Base-by-base conservation (phyloP, 1,140 invertebrate genomes). In the Heliconius nattereri region DNA sequence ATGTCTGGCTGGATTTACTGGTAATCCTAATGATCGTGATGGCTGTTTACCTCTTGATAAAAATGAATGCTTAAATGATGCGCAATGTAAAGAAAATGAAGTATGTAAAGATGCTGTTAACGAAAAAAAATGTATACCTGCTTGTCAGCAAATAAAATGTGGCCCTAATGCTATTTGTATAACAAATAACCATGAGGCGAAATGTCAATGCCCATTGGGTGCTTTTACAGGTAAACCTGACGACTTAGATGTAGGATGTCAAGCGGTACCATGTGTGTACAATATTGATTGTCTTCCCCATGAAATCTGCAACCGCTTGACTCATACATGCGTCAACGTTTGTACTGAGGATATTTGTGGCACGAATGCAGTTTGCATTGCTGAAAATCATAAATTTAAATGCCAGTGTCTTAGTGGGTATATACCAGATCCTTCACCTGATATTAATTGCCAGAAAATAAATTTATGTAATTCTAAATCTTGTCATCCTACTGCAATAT, bases 331-430 rank as follows among this genome's bases (percentile, higher is more conserved):
- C 84, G 96, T 96, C 80, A 96, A 98, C 89, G 97, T 97, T 20
- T 98, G 98, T 88, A 96, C 96, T 79, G 96, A 97, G 88, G 96
- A 97, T 84, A 96, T 97, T 9, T 99, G 98, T 87, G 98, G 98
- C 2, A 96, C 96, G 37, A 98, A 98, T 93, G 97, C 98, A 13
- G 97, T 98, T 66, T 99, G 98, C 89, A 96, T 98, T 81, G 96
- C 97, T 16, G 97, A 98, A 89, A 96, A 97, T 87, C 98, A 98
- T 87, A 96, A 96, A 85, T 96, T 96, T 3, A 96, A 96, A 3
- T 99, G 98, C 86, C 97, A 97, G 86, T 99, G 98, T 90, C 97
- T 97, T 32, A 96, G 97, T 23, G 98, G 98, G 2, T 98, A 96
- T 86, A 95, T 95, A 86, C 96, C 97, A 1, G 97, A 98, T 92